A percentile compares a stretch with the other conserved stretches of the same genome.
Evolutionary conservation across 92 coral and sea anemone species (phyloP).

Genomic region (Plumapathes pennacea): DNA sequence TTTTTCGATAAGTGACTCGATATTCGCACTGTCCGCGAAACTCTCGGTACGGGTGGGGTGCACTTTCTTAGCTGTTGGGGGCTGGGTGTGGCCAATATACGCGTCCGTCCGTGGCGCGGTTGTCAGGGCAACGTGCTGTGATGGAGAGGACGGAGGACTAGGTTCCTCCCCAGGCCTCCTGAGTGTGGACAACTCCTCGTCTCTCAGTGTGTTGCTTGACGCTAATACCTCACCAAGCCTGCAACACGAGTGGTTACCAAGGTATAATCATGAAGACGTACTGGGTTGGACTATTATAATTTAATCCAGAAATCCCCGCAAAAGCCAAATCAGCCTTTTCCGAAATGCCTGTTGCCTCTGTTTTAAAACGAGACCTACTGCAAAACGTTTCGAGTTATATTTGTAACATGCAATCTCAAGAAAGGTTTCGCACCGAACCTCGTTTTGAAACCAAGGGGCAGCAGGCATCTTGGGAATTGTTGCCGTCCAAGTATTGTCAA

Average conservation of each 20-base stretch:
- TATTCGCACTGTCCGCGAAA: conserved; percentile 61
- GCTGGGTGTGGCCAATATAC: conserved; percentile 12
- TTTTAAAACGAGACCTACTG: no score
- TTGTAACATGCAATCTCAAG: no score
- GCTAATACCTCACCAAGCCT: conserved; percentile 95
- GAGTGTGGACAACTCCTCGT: conserved; percentile 67
- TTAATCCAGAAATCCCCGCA: no score
- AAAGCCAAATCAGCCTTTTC: no score
- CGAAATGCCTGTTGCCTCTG: no score
- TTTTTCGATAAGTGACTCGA: conserved; percentile 87
- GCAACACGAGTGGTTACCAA: not conserved
- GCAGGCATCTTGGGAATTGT: no score
- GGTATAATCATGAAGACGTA: no score
- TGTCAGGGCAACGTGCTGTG: conserved; percentile 41
- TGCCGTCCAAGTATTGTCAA: no score
- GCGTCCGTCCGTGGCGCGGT: conserved; percentile 9
- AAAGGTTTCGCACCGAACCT: no score
- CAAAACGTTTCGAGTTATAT: no score
- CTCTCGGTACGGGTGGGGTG: conserved; percentile 29
- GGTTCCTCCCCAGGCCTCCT: conserved; percentile 59
- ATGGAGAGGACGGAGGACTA: conserved; percentile 75
- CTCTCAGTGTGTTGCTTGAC: conserved; percentile 70
- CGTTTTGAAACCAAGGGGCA: no score
- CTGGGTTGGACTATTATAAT: no score
- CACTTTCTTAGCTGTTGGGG: conserved; percentile 24